phyloP scores from a whole-genome alignment of 2,888 invertebrate genomes.

The Geophilus truncorum region DNA sequence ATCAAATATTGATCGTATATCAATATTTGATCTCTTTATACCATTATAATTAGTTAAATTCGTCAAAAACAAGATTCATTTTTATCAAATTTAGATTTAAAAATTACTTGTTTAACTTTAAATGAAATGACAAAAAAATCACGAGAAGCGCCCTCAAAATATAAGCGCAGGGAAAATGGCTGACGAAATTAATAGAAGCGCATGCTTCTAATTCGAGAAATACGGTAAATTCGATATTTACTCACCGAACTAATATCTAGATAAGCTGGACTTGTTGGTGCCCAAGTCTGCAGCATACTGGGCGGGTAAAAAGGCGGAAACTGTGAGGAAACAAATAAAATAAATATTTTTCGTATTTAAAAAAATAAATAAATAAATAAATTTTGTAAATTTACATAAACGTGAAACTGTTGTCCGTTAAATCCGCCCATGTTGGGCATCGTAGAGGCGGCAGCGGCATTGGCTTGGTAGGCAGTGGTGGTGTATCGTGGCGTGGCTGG shows the following conservation, averaged over 20 bases:
- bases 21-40: too few relatives aligned
- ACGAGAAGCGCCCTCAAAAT: too few relatives aligned
- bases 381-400: slow-evolving; percentile 32
- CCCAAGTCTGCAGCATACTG: slow-evolving; percentile 41
- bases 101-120: too few relatives aligned
- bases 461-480: slow-evolving; percentile 38
- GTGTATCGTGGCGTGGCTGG: slow-evolving; percentile 39
- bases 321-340: slow-evolving; percentile 38
- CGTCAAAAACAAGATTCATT: too few relatives aligned
- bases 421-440: slow-evolving; percentile 36
- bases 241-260: slow-evolving; percentile 43
- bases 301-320: slow-evolving; percentile 43
- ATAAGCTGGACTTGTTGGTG: slow-evolving; percentile 40
- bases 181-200: too few relatives aligned
- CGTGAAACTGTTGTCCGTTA: slow-evolving; percentile 36
- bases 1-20: too few relatives aligned
- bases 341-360: neutral
- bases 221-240: neutral
- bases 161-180: too few relatives aligned
- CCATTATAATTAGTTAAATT: too few relatives aligned
- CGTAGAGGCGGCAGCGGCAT: slow-evolving; percentile 39
- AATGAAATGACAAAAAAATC: too few relatives aligned
- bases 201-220: too few relatives aligned
- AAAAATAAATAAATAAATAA: neutral
- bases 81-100: too few relatives aligned